phyloP scores from a whole-genome alignment of 2,797 vertebrate genomes.

The Sciurus carolinensis region DNA sequence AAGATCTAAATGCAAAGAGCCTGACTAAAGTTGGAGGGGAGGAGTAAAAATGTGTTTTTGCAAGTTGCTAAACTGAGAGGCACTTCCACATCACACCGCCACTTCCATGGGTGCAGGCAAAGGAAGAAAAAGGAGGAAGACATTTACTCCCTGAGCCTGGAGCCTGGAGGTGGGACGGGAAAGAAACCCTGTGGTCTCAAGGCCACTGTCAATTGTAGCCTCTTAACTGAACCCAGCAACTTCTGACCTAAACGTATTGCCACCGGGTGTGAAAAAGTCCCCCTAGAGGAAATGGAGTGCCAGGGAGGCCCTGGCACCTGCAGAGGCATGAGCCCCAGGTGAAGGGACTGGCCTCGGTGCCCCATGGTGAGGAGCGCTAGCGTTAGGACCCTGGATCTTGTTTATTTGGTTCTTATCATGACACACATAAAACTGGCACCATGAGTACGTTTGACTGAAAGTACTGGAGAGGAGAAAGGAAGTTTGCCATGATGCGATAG shows the following conservation, averaged over 20 bases:
- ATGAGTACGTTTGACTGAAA: neutral
- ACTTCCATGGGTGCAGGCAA: neutral
- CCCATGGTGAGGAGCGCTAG: neutral
- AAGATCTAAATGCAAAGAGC: neutral
- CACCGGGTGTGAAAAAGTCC: neutral
- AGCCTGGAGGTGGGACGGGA: neutral
- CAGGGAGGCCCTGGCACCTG: fast-evolving
- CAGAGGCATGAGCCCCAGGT: neutral
- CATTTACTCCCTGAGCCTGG: neutral
- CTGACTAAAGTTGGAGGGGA: neutral
- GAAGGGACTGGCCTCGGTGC: neutral
- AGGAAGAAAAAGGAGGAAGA: no score
- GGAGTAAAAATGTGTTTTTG: neutral
- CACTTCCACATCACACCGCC: neutral
- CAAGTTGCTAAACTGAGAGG: neutral
- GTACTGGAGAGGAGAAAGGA: neutral
- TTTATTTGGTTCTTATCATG: neutral
- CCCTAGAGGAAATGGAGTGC: neutral
- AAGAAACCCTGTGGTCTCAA: neutral
- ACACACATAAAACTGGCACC: neutral
- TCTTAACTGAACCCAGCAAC: neutral
- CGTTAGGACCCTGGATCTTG: neutral
- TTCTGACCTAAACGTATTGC: neutral
- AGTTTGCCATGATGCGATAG: neutral
- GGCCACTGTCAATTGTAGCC: neutral